Conservation (phyloP, 2,113 vertebrate species). For the Haemorhous mexicanus region DNA sequence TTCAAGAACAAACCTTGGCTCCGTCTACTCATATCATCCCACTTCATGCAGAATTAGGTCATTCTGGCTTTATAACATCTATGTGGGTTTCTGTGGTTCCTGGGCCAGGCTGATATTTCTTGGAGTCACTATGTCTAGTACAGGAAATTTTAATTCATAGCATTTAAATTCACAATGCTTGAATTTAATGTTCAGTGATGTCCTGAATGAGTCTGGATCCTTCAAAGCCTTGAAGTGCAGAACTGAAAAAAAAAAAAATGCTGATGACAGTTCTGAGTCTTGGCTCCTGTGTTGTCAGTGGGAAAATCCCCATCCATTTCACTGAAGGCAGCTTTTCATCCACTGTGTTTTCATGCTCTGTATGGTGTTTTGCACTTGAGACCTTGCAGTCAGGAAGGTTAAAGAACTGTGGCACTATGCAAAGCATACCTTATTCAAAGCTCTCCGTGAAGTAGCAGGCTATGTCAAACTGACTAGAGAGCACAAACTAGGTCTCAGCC, state of each 20-base stretch:
- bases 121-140: background rate
- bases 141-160: background rate
- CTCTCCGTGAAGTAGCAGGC: background rate
- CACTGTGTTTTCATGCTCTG: background rate
- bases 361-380: background rate
- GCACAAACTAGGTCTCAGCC: background rate
- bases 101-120: background rate
- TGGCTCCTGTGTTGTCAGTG: background rate
- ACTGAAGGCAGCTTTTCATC: background rate
- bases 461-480: background rate
- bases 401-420: background rate
- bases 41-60: background rate
- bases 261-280: background rate
- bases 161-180: background rate
- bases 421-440: background rate
- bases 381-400: background rate
- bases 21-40: background rate
- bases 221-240: background rate
- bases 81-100: background rate
- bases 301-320: constrained; percentile 4
- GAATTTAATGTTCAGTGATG: background rate
- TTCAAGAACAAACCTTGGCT: background rate
- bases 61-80: background rate
- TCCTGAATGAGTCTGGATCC: background rate
- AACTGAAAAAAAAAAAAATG: background rate